phyloP scores from a whole-genome alignment of 2,113 vertebrate genomes.

The Vicugna pacos region DNA sequence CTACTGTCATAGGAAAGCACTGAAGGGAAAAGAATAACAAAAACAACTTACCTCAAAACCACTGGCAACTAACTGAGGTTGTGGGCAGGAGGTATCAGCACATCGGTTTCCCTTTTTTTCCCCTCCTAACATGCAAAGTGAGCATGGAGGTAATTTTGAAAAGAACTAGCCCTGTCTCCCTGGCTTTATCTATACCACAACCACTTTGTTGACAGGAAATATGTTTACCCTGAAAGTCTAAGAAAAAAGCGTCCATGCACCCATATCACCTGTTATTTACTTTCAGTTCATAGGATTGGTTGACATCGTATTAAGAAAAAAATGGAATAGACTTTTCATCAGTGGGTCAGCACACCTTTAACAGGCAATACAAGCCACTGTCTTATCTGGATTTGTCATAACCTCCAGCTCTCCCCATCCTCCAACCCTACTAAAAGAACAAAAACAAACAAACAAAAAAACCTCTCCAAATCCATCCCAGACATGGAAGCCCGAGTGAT shows the following conservation, averaged over 20 bases:
- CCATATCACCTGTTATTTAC: background rate
- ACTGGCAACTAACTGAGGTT: constrained; percentile 31
- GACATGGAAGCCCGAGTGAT: background rate
- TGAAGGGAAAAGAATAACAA: constrained; percentile 55
- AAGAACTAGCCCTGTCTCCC: background rate
- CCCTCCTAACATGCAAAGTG: background rate
- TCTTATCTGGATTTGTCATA: background rate
- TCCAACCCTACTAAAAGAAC: background rate
- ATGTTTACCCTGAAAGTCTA: background rate
- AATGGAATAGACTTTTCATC: background rate
- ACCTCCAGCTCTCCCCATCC: background rate
- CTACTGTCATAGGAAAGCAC: constrained; percentile 72
- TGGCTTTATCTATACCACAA: background rate
- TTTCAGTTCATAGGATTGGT: background rate
- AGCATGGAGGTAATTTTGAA: background rate
- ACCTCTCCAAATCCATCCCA: background rate
- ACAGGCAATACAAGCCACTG: background rate
- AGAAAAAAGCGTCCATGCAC: background rate
- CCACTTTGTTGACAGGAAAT: background rate
- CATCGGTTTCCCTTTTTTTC: background rate
- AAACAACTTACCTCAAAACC: constrained; percentile 70
- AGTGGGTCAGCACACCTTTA: background rate
- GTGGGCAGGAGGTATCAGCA: background rate
- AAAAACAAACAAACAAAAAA: background rate
- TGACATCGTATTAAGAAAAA: constrained; percentile 5